phyloP scores from a whole-genome alignment of 2,797 vertebrate genomes.

The Danionella dracula region DNA sequence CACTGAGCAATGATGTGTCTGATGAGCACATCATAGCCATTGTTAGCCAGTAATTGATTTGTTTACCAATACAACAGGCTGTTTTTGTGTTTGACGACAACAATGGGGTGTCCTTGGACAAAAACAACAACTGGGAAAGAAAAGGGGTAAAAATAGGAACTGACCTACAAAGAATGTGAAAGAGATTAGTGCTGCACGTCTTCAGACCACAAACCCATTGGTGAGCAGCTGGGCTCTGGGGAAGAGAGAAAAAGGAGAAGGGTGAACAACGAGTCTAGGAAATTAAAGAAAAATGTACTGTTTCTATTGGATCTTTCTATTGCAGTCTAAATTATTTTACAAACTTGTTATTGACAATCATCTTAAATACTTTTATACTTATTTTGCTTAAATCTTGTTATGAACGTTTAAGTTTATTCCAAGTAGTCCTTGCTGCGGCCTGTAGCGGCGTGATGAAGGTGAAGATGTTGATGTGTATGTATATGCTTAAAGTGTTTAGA shows the following conservation, averaged over 20 bases:
- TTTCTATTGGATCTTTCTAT: no score
- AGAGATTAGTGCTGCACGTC: conserved; percentile 46
- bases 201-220: conserved; percentile 54
- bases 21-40: conserved; percentile 21
- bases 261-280: neutral
- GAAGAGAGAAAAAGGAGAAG: conserved; percentile 11
- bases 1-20: conserved; percentile 20
- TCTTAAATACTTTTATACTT: no score
- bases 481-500: no score
- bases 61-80: conserved; percentile 22
- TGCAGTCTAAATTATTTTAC: no score
- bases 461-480: no score
- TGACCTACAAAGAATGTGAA: conserved; percentile 59
- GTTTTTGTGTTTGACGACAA: neutral
- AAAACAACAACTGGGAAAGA: neutral
- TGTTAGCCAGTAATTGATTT: conserved; percentile 21
- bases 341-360: no score
- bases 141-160: conserved; percentile 54
- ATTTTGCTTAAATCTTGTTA: no score
- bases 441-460: no score
- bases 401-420: no score
- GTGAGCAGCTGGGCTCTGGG: conserved; percentile 46
- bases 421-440: no score
- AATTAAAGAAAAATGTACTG: no score
- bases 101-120: conserved; percentile 14